Conservation (phyloP, 2,797 vertebrate genomes). For the Momotus momota region DNA sequence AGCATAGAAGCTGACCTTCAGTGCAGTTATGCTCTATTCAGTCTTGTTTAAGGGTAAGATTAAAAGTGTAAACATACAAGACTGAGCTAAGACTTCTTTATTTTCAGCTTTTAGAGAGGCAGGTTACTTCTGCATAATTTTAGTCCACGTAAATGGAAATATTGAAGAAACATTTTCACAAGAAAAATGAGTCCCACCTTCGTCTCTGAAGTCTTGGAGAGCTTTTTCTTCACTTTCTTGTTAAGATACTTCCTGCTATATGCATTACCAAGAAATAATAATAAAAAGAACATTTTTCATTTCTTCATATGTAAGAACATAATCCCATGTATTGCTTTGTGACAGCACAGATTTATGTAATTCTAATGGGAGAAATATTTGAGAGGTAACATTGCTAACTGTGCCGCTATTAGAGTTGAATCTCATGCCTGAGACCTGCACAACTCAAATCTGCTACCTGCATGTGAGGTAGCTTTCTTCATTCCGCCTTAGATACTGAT, state of each 20-base stretch:
- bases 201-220: background rate
- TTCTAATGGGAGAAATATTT: background rate
- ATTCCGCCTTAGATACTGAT: background rate
- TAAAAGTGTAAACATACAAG: slow-evolving; percentile 34
- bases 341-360: background rate
- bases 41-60: slow-evolving; percentile 28
- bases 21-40: slow-evolving; percentile 16
- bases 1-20: slow-evolving; percentile 31
- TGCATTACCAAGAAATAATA: background rate
- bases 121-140: background rate
- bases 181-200: background rate
- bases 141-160: background rate
- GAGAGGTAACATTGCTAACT: background rate
- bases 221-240: background rate
- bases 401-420: background rate
- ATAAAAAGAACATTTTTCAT: background rate
- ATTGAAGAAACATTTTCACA: background rate
- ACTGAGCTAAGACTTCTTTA: slow-evolving; percentile 1
- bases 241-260: background rate
- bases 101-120: background rate
- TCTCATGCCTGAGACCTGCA: background rate
- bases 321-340: background rate
- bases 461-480: background rate
- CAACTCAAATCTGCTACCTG: background rate
- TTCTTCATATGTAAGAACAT: background rate